These are phyloP conservation scores for Equus quagga DNA, from an alignment of 2,113 vertebrate species.

Conservation along the genomic window DNA sequence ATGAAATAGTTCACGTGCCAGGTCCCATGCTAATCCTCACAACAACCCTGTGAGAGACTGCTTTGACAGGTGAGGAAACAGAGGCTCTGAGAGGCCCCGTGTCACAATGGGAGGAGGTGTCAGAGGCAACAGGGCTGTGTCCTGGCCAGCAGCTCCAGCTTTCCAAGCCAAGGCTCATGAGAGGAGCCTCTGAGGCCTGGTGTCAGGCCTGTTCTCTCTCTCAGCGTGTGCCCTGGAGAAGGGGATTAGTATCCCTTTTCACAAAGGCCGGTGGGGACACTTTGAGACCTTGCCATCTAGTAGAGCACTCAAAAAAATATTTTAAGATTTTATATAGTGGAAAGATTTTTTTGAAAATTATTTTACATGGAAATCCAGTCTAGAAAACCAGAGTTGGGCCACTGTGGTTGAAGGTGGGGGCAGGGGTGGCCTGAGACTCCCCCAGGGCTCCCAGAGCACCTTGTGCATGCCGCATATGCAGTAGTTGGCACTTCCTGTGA, in stretches of 20 bases:
- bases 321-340: slow-evolving; percentile 21
- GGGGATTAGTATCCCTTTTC: background rate
- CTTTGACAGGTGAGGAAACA: slow-evolving; percentile 37
- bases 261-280: background rate
- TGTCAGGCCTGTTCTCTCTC: background rate
- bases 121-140: background rate
- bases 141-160: background rate
- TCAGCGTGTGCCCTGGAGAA: background rate
- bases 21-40: background rate
- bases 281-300: background rate
- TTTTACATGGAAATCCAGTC: background rate
- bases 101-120: background rate
- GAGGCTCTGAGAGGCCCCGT: background rate
- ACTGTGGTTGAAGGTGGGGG: background rate
- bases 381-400: slow-evolving; percentile 2
- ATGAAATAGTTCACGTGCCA: background rate
- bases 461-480: background rate
- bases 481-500: background rate
- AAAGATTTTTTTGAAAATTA: slow-evolving; percentile 30
- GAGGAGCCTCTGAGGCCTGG: background rate
- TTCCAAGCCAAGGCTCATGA: background rate
- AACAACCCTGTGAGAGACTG: background rate
- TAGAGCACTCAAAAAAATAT: background rate
- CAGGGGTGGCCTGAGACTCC: background rate
- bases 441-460: background rate